Evolutionary conservation across 2,797 vertebrate genomes (phyloP).

Genomic region (Anabas testudineus): DNA sequence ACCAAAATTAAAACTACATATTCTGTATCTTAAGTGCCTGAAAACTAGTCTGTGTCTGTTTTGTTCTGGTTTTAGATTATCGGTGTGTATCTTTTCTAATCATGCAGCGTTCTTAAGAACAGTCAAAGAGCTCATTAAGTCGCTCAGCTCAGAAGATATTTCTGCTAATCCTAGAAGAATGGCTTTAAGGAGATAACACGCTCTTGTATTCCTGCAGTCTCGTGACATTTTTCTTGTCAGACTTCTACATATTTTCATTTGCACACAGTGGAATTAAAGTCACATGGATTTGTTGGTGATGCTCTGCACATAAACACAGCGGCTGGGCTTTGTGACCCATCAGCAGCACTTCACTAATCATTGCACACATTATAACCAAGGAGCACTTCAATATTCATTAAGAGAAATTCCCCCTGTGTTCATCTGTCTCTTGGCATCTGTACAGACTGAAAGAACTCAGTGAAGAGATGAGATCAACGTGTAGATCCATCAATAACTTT

Average conservation of each 20-base stretch:
- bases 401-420: background rate
- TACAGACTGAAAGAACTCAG: background rate
- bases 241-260: background rate
- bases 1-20: too few relatives aligned
- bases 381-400: background rate
- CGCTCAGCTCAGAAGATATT: background rate
- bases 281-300: too few relatives aligned
- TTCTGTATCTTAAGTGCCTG: too few relatives aligned
- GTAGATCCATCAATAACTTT: background rate
- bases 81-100: background rate
- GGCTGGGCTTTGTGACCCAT: background rate
- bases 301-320: background rate
- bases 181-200: background rate
- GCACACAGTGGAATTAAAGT: too few relatives aligned
- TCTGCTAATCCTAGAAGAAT: constrained; percentile 12
- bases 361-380: background rate
- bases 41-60: background rate
- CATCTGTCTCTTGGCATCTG: background rate
- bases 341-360: too few relatives aligned
- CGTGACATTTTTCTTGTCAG: background rate
- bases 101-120: constrained; percentile 1
- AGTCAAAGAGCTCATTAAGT: background rate
- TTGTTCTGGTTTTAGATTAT: too few relatives aligned
- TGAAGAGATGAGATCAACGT: constrained; percentile 1
- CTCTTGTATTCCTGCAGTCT: background rate